phyloP scores from a whole-genome alignment of 2,113 vertebrate species.

The Eira barbara region DNA sequence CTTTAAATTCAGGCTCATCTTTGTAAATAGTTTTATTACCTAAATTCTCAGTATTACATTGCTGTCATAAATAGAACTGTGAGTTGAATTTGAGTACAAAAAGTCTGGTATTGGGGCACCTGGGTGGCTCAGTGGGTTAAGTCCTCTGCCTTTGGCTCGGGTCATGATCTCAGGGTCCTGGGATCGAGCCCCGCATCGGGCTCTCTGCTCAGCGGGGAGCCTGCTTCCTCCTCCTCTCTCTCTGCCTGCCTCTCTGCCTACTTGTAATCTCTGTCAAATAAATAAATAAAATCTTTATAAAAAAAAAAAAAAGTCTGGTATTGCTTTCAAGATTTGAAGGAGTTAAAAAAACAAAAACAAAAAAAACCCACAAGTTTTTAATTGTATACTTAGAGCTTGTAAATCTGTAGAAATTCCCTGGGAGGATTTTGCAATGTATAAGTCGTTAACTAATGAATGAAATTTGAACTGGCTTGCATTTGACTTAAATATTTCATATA shows the following conservation, averaged over 20 bases:
- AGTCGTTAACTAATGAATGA: not conserved
- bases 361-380: not conserved
- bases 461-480: not conserved
- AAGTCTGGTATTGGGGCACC: not conserved
- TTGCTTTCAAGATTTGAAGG: not conserved
- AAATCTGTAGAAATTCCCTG: not conserved
- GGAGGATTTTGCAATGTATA: not conserved
- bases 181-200: no score
- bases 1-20: conserved; percentile 22
- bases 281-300: no score
- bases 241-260: no score
- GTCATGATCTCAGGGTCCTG: no score
- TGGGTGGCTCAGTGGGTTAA: no score
- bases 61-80: not conserved
- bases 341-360: not conserved
- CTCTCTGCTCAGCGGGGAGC: no score
- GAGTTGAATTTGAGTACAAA: not conserved
- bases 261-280: no score
- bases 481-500: not conserved
- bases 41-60: conserved; percentile 38
- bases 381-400: not conserved
- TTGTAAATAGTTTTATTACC: not conserved
- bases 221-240: no score
- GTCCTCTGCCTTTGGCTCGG: no score
- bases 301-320: not conserved